Percentiles rank a stretch among this genome's conserved stretches.
These are phyloP conservation scores for Umimayanthus chanpuru DNA, from an alignment of 92 coral and sea anemone species.

Conservation along the genomic window DNA sequence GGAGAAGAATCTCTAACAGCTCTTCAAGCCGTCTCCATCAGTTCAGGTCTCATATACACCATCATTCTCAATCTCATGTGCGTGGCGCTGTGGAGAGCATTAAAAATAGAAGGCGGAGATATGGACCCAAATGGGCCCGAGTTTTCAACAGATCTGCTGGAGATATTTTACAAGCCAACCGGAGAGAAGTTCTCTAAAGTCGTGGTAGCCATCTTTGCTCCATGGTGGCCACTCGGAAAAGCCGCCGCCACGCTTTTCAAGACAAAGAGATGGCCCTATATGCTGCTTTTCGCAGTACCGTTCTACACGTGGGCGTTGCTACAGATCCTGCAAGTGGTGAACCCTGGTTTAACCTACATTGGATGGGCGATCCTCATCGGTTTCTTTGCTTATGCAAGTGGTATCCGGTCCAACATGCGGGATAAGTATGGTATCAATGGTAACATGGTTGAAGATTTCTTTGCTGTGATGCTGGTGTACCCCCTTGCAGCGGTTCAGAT, in stretches of 20 bases:
- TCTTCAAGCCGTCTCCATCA: constrained; percentile 81
- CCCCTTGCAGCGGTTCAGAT: constrained; percentile 84
- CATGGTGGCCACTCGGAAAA: constrained; percentile 82
- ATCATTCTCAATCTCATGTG: constrained; percentile 75
- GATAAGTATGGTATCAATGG: constrained; percentile 80
- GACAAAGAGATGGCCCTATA: constrained; percentile 42
- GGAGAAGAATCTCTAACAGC: constrained; percentile 74
- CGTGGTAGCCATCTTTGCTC: constrained; percentile 66
- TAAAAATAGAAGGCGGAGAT: constrained; percentile 74
- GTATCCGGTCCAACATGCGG: constrained; percentile 69
- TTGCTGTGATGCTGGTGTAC: constrained; percentile 72
- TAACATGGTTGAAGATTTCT: constrained; percentile 71
- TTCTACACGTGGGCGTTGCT: constrained; percentile 67
- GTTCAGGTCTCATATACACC: constrained; percentile 81
- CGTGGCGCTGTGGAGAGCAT: constrained; percentile 81
- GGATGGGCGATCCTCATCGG: constrained; percentile 67
- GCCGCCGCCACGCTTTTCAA: constrained; percentile 62
- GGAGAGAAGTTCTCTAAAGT: constrained; percentile 35
- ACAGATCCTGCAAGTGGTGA: constrained; percentile 57
- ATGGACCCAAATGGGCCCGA: constrained; percentile 69
- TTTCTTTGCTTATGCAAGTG: constrained; percentile 71
- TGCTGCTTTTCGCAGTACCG: constrained; percentile 60
- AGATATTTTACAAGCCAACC: constrained; percentile 68
- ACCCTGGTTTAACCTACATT: constrained; percentile 62
- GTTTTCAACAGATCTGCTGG: constrained; percentile 71